Evolutionary conservation across 2,797 vertebrate genomes (phyloP).

Genomic region (Falco peregrinus): DNA sequence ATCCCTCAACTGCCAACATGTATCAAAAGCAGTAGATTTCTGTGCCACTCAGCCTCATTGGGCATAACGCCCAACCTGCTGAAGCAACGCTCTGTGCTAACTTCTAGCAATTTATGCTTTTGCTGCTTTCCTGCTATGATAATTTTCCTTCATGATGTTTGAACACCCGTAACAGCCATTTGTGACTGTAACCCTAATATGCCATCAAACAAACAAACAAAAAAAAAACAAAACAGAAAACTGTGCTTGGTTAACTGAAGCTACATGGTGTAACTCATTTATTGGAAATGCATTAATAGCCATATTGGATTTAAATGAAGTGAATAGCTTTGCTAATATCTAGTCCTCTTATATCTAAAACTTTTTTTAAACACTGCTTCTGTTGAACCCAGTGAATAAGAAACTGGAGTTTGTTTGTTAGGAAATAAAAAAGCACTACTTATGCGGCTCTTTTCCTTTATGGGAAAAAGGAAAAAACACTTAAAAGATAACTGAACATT

Average conservation of each 20-base stretch:
- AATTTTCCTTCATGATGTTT: slow-evolving; percentile 19
- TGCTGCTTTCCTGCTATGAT: slow-evolving; percentile 29
- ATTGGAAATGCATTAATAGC: neutral
- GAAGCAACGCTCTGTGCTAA: neutral
- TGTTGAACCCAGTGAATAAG: neutral
- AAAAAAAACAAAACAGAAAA: no score
- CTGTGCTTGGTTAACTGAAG: neutral
- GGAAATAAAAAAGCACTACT: neutral
- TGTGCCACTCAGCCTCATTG: neutral
- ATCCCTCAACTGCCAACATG: neutral
- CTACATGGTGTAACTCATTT: neutral
- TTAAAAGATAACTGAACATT: neutral
- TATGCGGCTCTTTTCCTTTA: neutral
- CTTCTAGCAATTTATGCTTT: slow-evolving; percentile 10
- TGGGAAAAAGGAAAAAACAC: neutral
- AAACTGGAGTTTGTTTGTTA: neutral
- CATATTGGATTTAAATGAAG: neutral
- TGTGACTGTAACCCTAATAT: neutral
- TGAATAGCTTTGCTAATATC: neutral
- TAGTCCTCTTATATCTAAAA: neutral
- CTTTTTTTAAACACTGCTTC: neutral
- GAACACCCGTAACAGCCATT: neutral
- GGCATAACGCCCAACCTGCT: neutral
- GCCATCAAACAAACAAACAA: neutral
- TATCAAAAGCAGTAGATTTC: neutral